Conservation (phyloP, 2,113 vertebrate species). For the Alligator sinensis region DNA sequence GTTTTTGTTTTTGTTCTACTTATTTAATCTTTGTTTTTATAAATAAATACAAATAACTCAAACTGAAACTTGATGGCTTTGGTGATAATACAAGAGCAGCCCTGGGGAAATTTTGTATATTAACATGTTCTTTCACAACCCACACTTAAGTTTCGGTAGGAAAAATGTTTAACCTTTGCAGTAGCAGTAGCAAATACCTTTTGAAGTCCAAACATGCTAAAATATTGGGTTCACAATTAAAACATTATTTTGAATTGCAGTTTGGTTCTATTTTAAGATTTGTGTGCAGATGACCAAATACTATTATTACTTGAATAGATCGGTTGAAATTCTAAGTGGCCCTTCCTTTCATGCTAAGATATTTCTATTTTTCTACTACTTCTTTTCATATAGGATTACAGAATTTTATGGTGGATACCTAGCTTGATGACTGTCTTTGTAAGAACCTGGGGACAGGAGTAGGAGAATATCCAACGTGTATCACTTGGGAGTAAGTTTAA, state of each 20-base stretch:
- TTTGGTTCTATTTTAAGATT: conserved; percentile 65
- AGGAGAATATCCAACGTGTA: not conserved
- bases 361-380: not conserved
- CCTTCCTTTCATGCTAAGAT: not conserved
- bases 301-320: not conserved
- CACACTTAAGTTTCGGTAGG: conserved; percentile 95
- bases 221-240: conserved; percentile 33
- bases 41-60: conserved; percentile 99
- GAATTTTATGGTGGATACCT: not conserved
- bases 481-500: no score
- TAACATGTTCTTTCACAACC: conserved; percentile 95
- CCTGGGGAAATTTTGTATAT: conserved; percentile 96
- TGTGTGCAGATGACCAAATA: not conserved
- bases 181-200: conserved; percentile 80
- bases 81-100: conserved; percentile 96
- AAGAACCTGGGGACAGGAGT: not conserved
- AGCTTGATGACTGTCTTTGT: not conserved
- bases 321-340: not conserved
- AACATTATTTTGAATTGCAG: conserved; percentile 54
- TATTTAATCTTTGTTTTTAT: conserved; percentile 95
- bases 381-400: not conserved
- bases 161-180: conserved; percentile 97
- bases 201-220: conserved; percentile 67
- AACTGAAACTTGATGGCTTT: conserved; percentile 98
- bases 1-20: conserved; percentile 81